Base-by-base conservation (phyloP, 2,113 vertebrate species). In the Embiotoca jacksoni region DNA sequence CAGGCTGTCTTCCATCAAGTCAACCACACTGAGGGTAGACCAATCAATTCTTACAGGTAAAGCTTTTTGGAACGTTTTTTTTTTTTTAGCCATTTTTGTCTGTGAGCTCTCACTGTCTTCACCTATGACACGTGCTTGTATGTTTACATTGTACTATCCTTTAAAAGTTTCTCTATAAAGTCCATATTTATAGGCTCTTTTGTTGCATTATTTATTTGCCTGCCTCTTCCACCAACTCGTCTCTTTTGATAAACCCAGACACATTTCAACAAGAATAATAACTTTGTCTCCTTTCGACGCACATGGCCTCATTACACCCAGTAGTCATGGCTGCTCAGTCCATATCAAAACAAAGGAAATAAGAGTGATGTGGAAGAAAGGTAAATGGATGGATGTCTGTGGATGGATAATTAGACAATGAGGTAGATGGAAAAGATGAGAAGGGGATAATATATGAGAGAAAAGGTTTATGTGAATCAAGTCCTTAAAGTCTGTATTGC, bases 1-100 rank as follows among this genome's bases (percentile, higher is more conserved):
- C 92, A 96, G 98, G 81, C 93, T 99, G 84, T 95, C 97, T 37
- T 99, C 97, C 41, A 99, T 99, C 94, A 99, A 98, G 81, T 99
- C 98, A 41, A 99, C 98, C 62, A 99, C 98, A 41, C 94, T 99
- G 39, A 94, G 98, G 76, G 97, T 99, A 58, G 98, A 99, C 92
- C 98, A 99, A 80, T 99, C 98, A 1, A 99, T 99, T 85, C 96
- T 99, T 61, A 99, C 98, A 94, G 98, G 98, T 99, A 88, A 91
- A 80, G 44, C 80, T 70, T 60, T 70, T 69, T 59, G 1, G n/a
- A 30, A 53, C 37, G 13, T 7, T 37, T 37, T 13, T 3, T 3
- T 2, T 44, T 31, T 2, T 49, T 62, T 0, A 2, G 2, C 14
- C 6, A 13, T 66, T 35, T 14, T 1, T 23, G 23, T 23, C 23